phyloP scores from a whole-genome alignment of 1,140 invertebrate species.

The Eupeodes corollae region DNA sequence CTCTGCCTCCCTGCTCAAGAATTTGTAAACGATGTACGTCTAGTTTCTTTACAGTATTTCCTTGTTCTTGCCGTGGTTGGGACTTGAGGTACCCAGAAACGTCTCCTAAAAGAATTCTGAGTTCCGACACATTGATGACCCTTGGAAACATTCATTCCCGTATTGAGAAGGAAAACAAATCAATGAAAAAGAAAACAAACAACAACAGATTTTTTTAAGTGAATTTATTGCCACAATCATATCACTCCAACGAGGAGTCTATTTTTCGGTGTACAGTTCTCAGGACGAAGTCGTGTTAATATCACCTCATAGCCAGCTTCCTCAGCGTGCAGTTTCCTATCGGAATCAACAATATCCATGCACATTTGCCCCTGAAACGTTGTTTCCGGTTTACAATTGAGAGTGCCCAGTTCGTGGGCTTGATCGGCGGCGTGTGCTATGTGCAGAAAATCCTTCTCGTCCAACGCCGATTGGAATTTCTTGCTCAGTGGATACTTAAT shows the following conservation, averaged over 20 bases:
- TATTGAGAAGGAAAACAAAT: no score
- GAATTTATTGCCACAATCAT: no score
- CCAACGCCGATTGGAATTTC: constrained; percentile 41
- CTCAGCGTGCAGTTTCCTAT: constrained; percentile 61
- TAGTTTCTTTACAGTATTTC: no score
- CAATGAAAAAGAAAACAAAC: no score
- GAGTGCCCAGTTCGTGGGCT: constrained; percentile 59
- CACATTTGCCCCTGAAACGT: constrained; percentile 63
- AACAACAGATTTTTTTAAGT: no score
- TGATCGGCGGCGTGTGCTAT: constrained; percentile 84
- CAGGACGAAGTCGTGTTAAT: constrained; percentile 63
- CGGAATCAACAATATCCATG: constrained; percentile 82
- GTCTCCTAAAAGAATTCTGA: no score
- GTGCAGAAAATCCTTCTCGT: constrained; percentile 59
- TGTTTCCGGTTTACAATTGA: constrained; percentile 40
- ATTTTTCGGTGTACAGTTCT: constrained; percentile 85
- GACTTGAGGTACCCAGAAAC: no score
- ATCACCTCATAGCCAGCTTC: constrained; percentile 63
- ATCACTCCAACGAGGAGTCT: constrained; percentile 68
- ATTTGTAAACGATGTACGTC: no score
- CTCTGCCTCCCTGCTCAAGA: no score
- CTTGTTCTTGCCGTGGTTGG: no score
- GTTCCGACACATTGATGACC: no score
- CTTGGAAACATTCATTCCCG: no score
- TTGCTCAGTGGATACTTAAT: constrained; percentile 64